Percentiles rank a stretch among this genome's conserved stretches.
Evolutionary conservation across 2,888 invertebrate species (phyloP).

Genomic region (Siphonodentalium dalli): DNA sequence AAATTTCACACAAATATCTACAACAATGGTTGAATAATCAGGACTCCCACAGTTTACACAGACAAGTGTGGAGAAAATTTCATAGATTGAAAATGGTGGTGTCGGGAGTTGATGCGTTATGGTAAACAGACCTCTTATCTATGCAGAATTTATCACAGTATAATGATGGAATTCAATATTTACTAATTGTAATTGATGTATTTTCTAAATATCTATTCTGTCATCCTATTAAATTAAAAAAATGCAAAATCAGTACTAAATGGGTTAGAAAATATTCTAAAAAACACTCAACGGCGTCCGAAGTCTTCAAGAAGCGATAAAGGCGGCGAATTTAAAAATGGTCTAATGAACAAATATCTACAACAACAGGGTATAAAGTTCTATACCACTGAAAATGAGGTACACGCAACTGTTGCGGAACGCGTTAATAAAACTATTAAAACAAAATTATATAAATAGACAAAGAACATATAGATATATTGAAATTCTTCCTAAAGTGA

Average conservation of each 20-base stretch:
- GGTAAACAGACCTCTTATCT: conserved; percentile 18
- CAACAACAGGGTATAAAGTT: conserved; percentile 18
- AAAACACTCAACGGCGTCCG: neutral
- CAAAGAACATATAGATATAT: conserved; percentile 25
- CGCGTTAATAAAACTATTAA: conserved; percentile 6
- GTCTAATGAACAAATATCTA: conserved; percentile 13
- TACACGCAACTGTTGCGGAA: conserved; percentile 9
- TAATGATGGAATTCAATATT: conserved; percentile 16
- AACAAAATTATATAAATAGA: conserved; percentile 12
- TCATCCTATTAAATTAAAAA: conserved; percentile 14
- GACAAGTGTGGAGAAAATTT: conserved; percentile 10
- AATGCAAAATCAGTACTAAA: no score
- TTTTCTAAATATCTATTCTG: conserved; percentile 21
- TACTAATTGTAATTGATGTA: conserved; percentile 15
- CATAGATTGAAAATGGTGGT: conserved; percentile 16
- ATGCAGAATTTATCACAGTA: conserved; percentile 9
- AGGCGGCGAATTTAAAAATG: conserved; percentile 15
- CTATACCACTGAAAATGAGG: conserved; percentile 14
- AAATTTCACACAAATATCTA: no score
- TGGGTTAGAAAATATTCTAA: no score
- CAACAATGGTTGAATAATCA: conserved; percentile 11
- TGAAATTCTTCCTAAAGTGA: conserved; percentile 16
- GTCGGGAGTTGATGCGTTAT: conserved; percentile 10
- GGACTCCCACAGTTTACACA: conserved; percentile 17
- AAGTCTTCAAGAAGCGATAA: conserved; percentile 3